Evolutionary conservation across 1,140 invertebrate species (phyloP).

Genomic region (Leptonema lineaticorne): DNA sequence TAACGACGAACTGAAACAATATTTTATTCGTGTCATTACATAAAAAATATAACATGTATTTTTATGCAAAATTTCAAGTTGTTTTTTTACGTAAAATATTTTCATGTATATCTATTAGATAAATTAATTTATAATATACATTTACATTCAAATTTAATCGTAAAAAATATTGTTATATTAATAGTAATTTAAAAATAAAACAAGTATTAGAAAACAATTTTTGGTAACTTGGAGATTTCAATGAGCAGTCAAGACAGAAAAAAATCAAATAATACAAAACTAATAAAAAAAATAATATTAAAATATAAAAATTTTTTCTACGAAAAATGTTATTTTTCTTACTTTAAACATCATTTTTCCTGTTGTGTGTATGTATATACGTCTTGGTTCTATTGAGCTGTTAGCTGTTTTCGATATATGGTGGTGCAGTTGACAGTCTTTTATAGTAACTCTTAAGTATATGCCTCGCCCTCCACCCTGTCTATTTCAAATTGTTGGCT

Average conservation of each 20-base stretch:
- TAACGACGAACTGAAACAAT: conserved; percentile 27
- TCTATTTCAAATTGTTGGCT: not conserved
- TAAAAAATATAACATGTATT: too few relatives aligned
- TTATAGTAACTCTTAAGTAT: conserved; percentile 18
- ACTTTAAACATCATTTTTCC: conserved; percentile 23
- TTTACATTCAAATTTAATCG: too few relatives aligned
- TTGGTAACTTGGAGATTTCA: not conserved
- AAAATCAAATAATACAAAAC: too few relatives aligned
- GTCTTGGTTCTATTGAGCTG: not conserved
- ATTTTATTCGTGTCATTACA: too few relatives aligned
- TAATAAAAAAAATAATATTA: not conserved
- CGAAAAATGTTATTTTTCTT: conserved; percentile 7
- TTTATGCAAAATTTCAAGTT: too few relatives aligned
- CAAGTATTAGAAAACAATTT: not conserved
- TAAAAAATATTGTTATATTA: not conserved
- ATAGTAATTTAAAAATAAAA: not conserved
- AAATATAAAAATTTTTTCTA: not conserved
- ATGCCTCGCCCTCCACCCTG: conserved; percentile 26
- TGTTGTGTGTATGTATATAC: not conserved
- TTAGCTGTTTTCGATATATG: conserved; percentile 10
- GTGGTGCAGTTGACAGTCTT: conserved; percentile 17
- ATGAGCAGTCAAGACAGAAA: not conserved
- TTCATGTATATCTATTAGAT: too few relatives aligned
- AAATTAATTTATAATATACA: too few relatives aligned
- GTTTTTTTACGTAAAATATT: too few relatives aligned